Conservation (phyloP, 2,797 vertebrate species). For the Chrysocyon brachyurus region DNA sequence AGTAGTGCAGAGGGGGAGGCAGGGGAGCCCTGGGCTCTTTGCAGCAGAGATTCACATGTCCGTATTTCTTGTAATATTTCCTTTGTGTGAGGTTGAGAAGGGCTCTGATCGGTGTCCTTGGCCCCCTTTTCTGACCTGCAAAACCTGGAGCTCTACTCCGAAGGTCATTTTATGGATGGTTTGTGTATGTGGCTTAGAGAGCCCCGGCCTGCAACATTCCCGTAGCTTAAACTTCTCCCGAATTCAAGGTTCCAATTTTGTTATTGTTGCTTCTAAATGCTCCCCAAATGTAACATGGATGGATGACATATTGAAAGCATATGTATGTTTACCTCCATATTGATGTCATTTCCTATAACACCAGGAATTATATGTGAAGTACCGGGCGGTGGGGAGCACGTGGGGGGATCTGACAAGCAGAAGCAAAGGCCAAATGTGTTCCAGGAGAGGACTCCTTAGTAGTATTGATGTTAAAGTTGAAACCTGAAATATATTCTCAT, state of each 20-base stretch:
- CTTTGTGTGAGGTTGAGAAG: slow-evolving; percentile 65
- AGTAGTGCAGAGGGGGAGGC: background rate
- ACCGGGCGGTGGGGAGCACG: background rate
- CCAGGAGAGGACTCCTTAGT: background rate
- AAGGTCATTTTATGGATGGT: slow-evolving; percentile 68
- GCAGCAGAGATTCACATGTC: slow-evolving; percentile 31
- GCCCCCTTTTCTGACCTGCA: slow-evolving; percentile 45
- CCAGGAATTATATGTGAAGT: background rate
- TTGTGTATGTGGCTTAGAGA: slow-evolving; percentile 58
- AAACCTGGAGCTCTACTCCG: background rate
- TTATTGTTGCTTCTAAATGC: slow-evolving; percentile 64
- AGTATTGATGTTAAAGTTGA: background rate
- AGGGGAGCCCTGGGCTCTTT: background rate
- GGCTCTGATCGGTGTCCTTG: background rate
- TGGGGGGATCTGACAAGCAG: background rate
- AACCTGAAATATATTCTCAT: background rate
- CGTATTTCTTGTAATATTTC: slow-evolving; percentile 39
- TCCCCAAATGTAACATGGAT: slow-evolving; percentile 59
- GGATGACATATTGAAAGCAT: slow-evolving; percentile 78
- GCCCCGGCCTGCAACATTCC: background rate
- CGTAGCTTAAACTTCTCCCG: slow-evolving; percentile 65
- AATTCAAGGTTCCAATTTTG: slow-evolving; percentile 78
- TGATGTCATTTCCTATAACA: slow-evolving; percentile 66
- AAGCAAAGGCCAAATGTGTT: slow-evolving; percentile 53
- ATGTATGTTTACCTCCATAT: slow-evolving; percentile 59